Evolutionary conservation across 2,113 vertebrate species (phyloP).

Genomic region (Chamaetylas fuelleborni): DNA sequence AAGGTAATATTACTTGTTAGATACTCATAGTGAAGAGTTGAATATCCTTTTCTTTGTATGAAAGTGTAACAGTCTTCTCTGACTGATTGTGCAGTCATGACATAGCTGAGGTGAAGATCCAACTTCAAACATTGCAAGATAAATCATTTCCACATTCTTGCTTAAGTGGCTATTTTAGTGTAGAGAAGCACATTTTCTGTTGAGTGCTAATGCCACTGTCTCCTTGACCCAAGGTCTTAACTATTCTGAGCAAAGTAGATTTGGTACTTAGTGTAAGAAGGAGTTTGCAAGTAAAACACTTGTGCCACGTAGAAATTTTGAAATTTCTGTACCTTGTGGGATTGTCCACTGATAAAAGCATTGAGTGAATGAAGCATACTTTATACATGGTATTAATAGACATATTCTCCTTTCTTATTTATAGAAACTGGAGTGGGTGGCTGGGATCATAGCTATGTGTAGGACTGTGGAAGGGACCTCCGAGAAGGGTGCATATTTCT

Average conservation of each 20-base stretch:
- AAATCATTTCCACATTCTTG: conserved; percentile 90
- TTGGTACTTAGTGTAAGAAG: conserved; percentile 71
- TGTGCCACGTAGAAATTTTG: neutral
- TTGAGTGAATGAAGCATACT: neutral
- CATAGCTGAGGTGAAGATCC: conserved; percentile 71
- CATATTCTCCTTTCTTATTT: neutral
- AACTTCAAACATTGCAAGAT: conserved; percentile 80
- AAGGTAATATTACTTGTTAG: conserved; percentile 56
- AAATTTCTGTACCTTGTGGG: neutral
- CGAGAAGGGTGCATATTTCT: neutral
- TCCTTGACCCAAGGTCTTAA: conserved; percentile 87
- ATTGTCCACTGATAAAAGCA: neutral
- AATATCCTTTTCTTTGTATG: conserved; percentile 67
- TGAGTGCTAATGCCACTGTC: conserved; percentile 70
- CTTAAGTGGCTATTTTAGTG: conserved; percentile 89
- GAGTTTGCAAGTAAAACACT: conserved; percentile 51
- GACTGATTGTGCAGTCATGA: conserved; percentile 76
- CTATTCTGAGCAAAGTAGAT: conserved; percentile 81
- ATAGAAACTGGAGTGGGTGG: neutral
- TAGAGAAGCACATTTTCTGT: conserved; percentile 84
- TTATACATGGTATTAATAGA: neutral
- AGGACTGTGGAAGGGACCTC: neutral
- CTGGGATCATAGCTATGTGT: neutral
- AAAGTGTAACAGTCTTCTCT: conserved; percentile 72
- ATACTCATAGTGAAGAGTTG: conserved; percentile 9